Evolutionary conservation across 2,888 invertebrate genomes (phyloP), one percentile per base, ranked within the genome.

Genomic region (Leptogaster cylindrica): DNA sequence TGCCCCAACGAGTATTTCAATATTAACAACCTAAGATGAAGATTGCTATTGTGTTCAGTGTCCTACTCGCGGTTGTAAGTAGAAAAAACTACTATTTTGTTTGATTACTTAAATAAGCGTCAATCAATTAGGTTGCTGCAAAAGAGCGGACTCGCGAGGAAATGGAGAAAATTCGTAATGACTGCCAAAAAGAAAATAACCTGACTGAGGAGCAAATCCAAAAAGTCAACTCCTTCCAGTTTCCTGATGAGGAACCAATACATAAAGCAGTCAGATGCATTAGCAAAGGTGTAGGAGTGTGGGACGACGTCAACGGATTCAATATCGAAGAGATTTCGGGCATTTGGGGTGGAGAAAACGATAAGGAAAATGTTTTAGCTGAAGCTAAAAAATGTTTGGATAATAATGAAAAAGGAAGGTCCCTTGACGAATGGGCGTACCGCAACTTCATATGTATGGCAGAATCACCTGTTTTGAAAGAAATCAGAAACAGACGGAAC

Each of bases 161-260:
- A n/a, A n/a, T n/a, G n/a, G n/a, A n/a, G n/a, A n/a, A n/a, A n/a
- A n/a, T n/a, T n/a, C n/a, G n/a, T n/a, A n/a, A n/a, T n/a, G n/a
- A n/a, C n/a, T n/a, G n/a, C n/a, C n/a, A n/a, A n/a, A n/a, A n/a
- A n/a, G n/a, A n/a, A n/a, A n/a, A n/a, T n/a, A n/a, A n/a, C n/a
- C n/a, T n/a, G n/a, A n/a, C n/a, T n/a, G n/a, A n/a, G n/a, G 46
- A 20, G 5, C 2, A 16, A 8, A 46, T 46, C 1, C 3, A 23
- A 6, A 46, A 46, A 23, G n/a, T n/a, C n/a, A n/a, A n/a, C n/a
- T n/a, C n/a, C n/a, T 46, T 46, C 23, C 23, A 46, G n/a, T 46
- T 23, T 46, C 23, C 20, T 3, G 23, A 46, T n/a, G 46, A 46
- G 3, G 46, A 20, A 7, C 5, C 16, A 8, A 5, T 3, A n/a